Percentiles rank a stretch among this genome's conserved stretches.
Conservation (phyloP, 1,140 invertebrate species). For the Diachasmimorpha longicaudata region DNA sequence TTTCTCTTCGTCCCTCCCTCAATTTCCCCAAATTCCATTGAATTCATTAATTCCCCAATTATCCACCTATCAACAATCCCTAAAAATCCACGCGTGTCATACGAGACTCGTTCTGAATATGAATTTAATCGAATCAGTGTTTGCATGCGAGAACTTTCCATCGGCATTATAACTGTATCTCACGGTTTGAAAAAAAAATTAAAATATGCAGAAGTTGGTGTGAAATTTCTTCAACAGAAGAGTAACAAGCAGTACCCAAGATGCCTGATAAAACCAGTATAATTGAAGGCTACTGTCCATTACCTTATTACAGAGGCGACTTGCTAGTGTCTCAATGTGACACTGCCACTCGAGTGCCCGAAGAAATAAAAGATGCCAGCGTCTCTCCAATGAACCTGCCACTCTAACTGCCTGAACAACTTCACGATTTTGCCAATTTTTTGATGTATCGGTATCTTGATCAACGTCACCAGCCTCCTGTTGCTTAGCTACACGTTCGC, state of each 20-base stretch:
- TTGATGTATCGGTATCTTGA: slow-evolving; percentile 16
- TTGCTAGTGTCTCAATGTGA: slow-evolving; percentile 72
- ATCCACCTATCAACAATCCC: no score
- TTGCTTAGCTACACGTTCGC: slow-evolving; percentile 52
- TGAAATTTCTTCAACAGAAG: neutral
- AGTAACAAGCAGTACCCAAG: neutral
- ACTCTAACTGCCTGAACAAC: slow-evolving; percentile 54
- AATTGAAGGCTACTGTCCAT: slow-evolving; percentile 12
- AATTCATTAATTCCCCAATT: no score
- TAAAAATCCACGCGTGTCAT: no score
- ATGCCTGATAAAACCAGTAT: neutral
- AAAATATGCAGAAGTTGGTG: neutral
- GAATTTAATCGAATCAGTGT: no score
- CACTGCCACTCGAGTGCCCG: slow-evolving; percentile 89
- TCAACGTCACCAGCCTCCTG: slow-evolving; percentile 34
- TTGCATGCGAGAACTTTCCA: no score
- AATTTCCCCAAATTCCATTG: no score
- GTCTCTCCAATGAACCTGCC: slow-evolving; percentile 72
- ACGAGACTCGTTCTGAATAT: no score
- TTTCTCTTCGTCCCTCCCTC: no score
- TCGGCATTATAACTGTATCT: neutral
- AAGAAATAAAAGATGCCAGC: slow-evolving; percentile 88
- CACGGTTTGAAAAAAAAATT: neutral
- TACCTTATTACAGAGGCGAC: slow-evolving; percentile 56
- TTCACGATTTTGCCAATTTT: slow-evolving; percentile 32